phyloP scores from a whole-genome alignment of 2,113 vertebrate species.

The Sinosuthora webbiana region DNA sequence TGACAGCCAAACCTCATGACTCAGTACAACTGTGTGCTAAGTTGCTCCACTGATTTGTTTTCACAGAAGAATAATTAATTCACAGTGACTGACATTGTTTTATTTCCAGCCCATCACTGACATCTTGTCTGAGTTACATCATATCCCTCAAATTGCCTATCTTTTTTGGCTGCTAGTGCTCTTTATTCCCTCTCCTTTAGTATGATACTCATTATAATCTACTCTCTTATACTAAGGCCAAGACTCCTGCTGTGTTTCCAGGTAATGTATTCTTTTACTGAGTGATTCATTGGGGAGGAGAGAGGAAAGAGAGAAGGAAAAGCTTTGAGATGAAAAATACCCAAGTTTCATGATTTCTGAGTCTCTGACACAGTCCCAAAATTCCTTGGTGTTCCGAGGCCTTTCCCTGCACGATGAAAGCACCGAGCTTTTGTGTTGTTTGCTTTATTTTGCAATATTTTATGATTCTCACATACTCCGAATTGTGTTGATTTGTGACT shows the following conservation, averaged over 20 bases:
- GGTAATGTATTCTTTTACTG: slow-evolving; percentile 32
- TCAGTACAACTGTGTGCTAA: background rate
- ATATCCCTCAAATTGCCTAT: background rate
- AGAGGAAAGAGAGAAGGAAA: background rate
- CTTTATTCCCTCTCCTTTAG: background rate
- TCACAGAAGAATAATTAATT: slow-evolving; percentile 20
- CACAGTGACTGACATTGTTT: background rate
- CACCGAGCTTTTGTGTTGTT: background rate
- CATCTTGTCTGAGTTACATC: slow-evolving; percentile 20
- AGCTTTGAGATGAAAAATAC: background rate
- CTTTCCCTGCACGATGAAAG: background rate
- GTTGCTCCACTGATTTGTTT: background rate
- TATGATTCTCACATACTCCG: slow-evolving; percentile 17
- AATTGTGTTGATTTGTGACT: slow-evolving; percentile 44
- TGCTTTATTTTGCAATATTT: slow-evolving; percentile 52
- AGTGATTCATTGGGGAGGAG: background rate
- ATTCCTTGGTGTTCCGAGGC: slow-evolving; percentile 36
- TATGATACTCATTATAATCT: slow-evolving; percentile 30
- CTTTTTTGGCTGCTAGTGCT: background rate
- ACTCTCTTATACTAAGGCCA: background rate
- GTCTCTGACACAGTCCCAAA: slow-evolving; percentile 20
- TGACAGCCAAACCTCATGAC: background rate
- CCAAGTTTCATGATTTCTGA: slow-evolving; percentile 14
- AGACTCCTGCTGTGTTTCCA: slow-evolving; percentile 23
- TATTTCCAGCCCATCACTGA: slow-evolving; percentile 10